These are phyloP conservation scores for Leptobrachium ailaonicum DNA, from an alignment of 2,113 vertebrate species.

Conservation along the genomic window DNA sequence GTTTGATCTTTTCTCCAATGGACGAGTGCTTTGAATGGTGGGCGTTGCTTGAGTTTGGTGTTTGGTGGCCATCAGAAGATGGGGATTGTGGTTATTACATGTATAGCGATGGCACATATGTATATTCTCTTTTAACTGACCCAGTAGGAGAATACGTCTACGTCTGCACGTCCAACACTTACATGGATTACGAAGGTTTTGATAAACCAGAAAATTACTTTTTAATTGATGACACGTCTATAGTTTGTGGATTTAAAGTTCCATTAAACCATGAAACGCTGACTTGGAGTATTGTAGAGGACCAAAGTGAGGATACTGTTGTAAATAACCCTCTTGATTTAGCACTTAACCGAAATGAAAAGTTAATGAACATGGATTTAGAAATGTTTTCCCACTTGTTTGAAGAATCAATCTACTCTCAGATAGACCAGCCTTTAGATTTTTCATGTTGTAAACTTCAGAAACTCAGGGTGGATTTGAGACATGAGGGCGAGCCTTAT, in stretches of 20 bases:
- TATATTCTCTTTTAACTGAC: constrained; percentile 92
- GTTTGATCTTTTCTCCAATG: constrained; percentile 71
- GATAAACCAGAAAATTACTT: constrained; percentile 65
- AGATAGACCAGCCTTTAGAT: constrained; percentile 76
- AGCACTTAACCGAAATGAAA: constrained; percentile 79
- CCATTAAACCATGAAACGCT: constrained; percentile 83
- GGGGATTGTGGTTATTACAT: constrained; percentile 91
- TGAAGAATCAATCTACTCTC: constrained; percentile 78
- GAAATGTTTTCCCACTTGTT: constrained; percentile 85
- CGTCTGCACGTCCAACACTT: constrained; percentile 76
- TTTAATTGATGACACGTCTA: constrained; percentile 73
- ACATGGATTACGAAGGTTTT: constrained; percentile 68
- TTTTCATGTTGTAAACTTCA: constrained; percentile 81
- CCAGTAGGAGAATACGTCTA: constrained; percentile 85
- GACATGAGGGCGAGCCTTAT: constrained; percentile 59
- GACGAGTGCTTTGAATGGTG: constrained; percentile 91
- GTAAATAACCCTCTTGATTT: constrained; percentile 85
- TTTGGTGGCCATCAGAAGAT: constrained; percentile 93
- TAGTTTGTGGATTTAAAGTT: constrained; percentile 87
- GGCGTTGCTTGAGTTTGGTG: constrained; percentile 80
- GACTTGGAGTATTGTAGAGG: constrained; percentile 80
- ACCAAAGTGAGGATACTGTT: constrained; percentile 67
- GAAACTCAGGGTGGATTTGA: constrained; percentile 80
- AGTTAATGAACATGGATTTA: constrained; percentile 84
- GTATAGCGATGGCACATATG: constrained; percentile 88